phyloP scores from a whole-genome alignment of 92 coral and sea anemone species.

The Epizoanthus stellaris region DNA sequence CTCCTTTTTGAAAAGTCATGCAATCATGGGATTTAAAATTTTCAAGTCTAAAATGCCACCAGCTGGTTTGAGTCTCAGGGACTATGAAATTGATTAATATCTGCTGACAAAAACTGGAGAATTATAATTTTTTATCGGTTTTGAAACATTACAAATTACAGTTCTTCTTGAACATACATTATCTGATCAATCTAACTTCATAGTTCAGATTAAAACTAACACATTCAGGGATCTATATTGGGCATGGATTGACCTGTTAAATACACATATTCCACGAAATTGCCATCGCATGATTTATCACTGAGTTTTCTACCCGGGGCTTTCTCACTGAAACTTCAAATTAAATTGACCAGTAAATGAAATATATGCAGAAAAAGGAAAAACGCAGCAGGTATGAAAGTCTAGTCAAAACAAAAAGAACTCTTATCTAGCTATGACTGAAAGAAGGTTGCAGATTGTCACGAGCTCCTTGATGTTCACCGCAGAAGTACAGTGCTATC shows the following conservation, averaged over 20 bases:
- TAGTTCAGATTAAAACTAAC: too few relatives aligned
- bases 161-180: neutral
- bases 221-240: too few relatives aligned
- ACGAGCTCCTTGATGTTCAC: neutral
- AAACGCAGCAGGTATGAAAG: neutral
- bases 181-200: neutral
- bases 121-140: neutral
- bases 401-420: neutral
- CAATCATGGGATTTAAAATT: neutral
- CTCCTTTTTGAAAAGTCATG: neutral
- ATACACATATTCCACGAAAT: too few relatives aligned
- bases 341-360: neutral
- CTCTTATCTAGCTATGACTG: neutral
- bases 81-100: neutral
- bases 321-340: neutral
- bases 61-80: neutral
- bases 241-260: too few relatives aligned
- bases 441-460: neutral
- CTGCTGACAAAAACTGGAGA: too few relatives aligned
- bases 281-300: too few relatives aligned
- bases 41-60: neutral
- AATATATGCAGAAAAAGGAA: neutral
- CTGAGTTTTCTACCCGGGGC: too few relatives aligned
- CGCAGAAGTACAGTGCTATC: neutral
- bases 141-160: neutral